Evolutionary conservation across 2,113 vertebrate genomes (phyloP).

Genomic region (Gyps fulvus): DNA sequence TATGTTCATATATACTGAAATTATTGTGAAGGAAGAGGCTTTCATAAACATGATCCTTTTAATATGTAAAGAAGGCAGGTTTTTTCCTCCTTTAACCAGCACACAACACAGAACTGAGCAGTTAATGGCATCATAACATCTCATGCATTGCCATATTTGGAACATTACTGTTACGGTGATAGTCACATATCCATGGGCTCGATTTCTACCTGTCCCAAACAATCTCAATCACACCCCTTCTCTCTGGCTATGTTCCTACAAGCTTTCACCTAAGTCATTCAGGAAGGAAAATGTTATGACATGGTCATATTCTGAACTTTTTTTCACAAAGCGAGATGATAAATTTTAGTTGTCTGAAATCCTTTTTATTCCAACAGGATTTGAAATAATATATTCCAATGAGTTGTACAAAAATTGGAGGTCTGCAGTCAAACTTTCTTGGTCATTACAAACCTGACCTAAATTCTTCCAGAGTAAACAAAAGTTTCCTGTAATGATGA

Average conservation of each 20-base stretch:
- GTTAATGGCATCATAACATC: neutral
- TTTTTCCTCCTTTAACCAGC: neutral
- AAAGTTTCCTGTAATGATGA: neutral
- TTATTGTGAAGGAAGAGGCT: neutral
- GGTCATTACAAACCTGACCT: neutral
- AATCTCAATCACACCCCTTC: fast-evolving
- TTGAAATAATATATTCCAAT: slow-evolving; percentile 21
- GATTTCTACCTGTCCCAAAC: neutral
- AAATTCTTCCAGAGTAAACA: neutral
- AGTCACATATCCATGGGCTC: neutral
- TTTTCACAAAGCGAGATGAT: neutral
- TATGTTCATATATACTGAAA: neutral
- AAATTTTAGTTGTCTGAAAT: neutral
- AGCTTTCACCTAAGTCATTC: neutral
- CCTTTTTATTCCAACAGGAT: neutral
- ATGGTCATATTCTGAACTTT: neutral
- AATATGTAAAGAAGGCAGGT: neutral
- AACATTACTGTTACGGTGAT: neutral
- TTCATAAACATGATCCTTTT: neutral
- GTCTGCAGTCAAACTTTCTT: neutral
- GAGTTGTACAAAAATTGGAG: neutral
- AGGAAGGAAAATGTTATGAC: neutral
- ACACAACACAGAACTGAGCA: neutral
- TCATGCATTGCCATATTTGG: neutral
- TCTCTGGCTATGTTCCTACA: neutral